phyloP scores from a whole-genome alignment of 2,113 vertebrate genomes.

The Micromys minutus region DNA sequence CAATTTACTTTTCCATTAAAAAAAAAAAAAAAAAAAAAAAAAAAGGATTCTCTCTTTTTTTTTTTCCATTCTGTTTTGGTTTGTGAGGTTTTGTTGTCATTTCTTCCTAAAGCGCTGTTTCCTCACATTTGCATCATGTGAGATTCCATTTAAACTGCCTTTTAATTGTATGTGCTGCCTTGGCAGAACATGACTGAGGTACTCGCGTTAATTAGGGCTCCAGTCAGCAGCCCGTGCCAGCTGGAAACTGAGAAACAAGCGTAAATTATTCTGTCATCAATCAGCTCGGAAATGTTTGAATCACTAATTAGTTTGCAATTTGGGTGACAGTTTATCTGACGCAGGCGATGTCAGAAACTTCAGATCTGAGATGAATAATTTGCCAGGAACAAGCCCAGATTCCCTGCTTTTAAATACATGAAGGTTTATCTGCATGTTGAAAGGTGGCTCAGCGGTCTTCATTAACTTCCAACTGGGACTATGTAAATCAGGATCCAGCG shows the following conservation, averaged over 20 bases:
- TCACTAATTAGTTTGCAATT: constrained; percentile 99
- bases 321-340: constrained; percentile 98
- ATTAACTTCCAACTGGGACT: constrained; percentile 94
- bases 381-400: constrained; percentile 91
- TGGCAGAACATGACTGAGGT: constrained; percentile 98
- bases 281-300: constrained; percentile 98
- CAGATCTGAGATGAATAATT: constrained; percentile 93
- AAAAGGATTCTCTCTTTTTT: background rate
- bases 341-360: constrained; percentile 90
- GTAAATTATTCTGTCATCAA: constrained; percentile 99
- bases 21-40: background rate
- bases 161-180: constrained; percentile 97
- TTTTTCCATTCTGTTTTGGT: constrained; percentile 88
- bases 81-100: constrained; percentile 91
- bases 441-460: constrained; percentile 92
- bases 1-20: constrained; percentile 82
- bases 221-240: constrained; percentile 95
- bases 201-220: constrained; percentile 97
- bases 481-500: constrained; percentile 92
- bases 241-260: constrained; percentile 99
- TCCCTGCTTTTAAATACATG: constrained; percentile 92
- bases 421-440: constrained; percentile 92
- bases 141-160: constrained; percentile 96
- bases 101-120: constrained; percentile 91
- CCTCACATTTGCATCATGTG: constrained; percentile 93